Percentiles rank a stretch among this genome's conserved stretches.
Conservation (phyloP, 2,888 invertebrate genomes). For the Formica aserva region DNA sequence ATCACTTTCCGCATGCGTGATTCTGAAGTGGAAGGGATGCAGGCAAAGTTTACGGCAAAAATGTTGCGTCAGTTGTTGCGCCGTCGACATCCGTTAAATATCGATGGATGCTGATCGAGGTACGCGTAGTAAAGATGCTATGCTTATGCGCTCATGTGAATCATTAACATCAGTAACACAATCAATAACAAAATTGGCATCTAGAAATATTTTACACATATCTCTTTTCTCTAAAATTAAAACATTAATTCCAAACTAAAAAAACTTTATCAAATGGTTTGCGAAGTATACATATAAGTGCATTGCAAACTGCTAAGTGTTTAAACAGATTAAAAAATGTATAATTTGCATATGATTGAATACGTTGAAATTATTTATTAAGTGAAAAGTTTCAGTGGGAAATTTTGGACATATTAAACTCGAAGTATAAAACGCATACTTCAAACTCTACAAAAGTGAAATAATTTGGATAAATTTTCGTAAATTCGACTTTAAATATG, state of each 20-base stretch:
- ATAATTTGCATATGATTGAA: not conserved
- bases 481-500: not conserved
- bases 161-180: not conserved
- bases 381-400: no score
- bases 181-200: not conserved
- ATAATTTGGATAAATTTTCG: not conserved
- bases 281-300: not conserved
- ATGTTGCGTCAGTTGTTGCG: slow-evolving; percentile 9
- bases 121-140: not conserved
- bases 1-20: slow-evolving; percentile 32
- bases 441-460: not conserved
- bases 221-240: not conserved
- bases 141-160: not conserved
- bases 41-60: not conserved
- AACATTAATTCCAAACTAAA: not conserved
- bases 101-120: slow-evolving; percentile 46
- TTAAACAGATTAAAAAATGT: not conserved
- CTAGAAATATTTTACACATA: not conserved
- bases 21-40: not conserved
- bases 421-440: no score
- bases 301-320: not conserved
- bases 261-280: not conserved
- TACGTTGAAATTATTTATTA: not conserved
- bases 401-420: not conserved
- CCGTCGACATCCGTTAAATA: not conserved